phyloP scores from a whole-genome alignment of 2,113 vertebrate genomes.

The Turdus rufiventris region DNA sequence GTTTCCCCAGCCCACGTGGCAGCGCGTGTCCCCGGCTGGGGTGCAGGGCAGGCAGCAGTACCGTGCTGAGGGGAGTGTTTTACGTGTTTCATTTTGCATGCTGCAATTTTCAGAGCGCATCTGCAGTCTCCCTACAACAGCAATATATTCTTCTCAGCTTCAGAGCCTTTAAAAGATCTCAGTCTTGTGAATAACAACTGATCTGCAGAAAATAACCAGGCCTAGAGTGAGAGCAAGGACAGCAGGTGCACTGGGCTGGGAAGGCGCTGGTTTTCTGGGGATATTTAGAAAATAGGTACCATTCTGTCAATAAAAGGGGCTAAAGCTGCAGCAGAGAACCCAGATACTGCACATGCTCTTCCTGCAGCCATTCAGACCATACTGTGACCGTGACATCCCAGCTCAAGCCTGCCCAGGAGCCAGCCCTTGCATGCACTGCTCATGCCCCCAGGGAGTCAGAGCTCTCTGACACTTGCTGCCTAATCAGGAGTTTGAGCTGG shows the following conservation, averaged over 20 bases:
- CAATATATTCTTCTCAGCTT: not conserved
- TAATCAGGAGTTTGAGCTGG: not conserved
- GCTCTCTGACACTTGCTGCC: not conserved
- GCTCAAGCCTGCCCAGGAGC: not conserved
- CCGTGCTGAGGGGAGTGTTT: not conserved
- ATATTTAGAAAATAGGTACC: not conserved
- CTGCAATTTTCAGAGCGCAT: not conserved
- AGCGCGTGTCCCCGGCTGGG: not conserved
- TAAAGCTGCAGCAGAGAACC: not conserved
- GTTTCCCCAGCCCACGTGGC: not conserved
- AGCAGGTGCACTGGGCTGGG: fast-evolving
- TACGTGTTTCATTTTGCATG: not conserved
- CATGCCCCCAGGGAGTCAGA: not conserved
- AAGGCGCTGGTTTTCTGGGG: not conserved
- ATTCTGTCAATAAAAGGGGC: not conserved
- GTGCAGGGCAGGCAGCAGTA: not conserved
- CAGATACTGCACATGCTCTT: fast-evolving
- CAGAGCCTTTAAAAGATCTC: not conserved
- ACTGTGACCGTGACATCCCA: not conserved
- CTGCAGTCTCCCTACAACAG: not conserved
- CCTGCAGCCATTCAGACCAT: not conserved
- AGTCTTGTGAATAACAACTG: not conserved
- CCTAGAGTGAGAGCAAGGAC: not conserved
- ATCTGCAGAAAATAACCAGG: not conserved
- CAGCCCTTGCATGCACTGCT: fast-evolving